Conservation (phyloP, 2,888 invertebrate species). For the Drosophila conformis region DNA sequence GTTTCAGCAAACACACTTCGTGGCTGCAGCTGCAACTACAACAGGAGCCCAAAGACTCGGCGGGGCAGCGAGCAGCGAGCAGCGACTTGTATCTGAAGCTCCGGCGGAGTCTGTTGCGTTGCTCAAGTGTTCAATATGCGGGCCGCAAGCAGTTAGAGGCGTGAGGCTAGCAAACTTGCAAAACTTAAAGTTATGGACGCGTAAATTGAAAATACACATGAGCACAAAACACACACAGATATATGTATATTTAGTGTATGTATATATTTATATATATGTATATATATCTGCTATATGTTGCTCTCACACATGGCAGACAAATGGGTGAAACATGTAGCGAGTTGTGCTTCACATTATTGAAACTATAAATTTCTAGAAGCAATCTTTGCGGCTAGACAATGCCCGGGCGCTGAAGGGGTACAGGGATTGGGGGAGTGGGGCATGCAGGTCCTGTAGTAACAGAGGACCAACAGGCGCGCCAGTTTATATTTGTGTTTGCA, state of each 20-base stretch:
- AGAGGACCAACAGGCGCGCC: constrained; percentile 30
- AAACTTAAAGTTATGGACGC: constrained; percentile 79
- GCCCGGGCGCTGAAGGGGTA: constrained; percentile 10
- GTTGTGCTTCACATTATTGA: constrained; percentile 74
- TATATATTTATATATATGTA: not conserved
- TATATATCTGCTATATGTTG: constrained; percentile 10
- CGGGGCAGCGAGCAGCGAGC: constrained; percentile 8
- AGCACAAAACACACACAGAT: constrained; percentile 42
- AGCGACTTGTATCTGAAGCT: constrained; percentile 23
- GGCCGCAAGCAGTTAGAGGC: constrained; percentile 32
- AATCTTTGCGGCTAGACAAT: constrained; percentile 79
- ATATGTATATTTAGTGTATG: not conserved
- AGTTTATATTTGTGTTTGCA: constrained; percentile 63
- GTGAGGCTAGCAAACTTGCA: constrained; percentile 67
- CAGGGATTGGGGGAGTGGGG: not conserved
- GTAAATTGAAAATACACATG: constrained; percentile 79
- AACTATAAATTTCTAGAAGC: constrained; percentile 77
- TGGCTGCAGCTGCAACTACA: constrained; percentile 34
- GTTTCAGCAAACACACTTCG: constrained; percentile 38
- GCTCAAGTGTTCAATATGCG: constrained; percentile 76
- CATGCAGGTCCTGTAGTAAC: constrained; percentile 7
- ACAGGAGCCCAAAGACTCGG: constrained; percentile 37
- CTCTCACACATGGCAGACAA: constrained; percentile 46
- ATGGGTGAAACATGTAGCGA: constrained; percentile 63
- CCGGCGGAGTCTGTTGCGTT: constrained; percentile 39